Evolutionary conservation across 2,888 invertebrate species (phyloP).

Genomic region (Rhamphomyia laevipes): DNA sequence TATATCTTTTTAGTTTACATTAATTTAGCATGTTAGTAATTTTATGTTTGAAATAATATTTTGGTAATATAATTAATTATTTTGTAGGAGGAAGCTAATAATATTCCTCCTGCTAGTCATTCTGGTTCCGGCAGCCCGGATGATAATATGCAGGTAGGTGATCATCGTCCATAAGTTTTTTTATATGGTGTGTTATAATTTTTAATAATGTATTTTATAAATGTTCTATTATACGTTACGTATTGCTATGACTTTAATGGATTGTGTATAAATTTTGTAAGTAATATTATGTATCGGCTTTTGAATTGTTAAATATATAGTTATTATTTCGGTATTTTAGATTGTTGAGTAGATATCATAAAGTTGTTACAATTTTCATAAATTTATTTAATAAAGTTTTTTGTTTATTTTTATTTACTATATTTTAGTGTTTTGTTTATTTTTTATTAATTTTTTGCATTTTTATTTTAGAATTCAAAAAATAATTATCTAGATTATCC

Average conservation of each 20-base stretch:
- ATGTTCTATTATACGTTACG: too few species aligned
- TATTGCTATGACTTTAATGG: too few species aligned
- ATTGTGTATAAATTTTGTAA: too few species aligned
- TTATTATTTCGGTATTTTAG: too few species aligned
- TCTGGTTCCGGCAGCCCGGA: constrained; percentile 63
- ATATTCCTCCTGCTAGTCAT: constrained; percentile 46
- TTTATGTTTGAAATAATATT: neutral
- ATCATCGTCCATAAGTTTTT: constrained; percentile 13
- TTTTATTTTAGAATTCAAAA: constrained; percentile 19
- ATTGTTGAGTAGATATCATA: too few species aligned
- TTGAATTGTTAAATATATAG: too few species aligned
- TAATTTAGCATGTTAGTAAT: constrained; percentile 8
- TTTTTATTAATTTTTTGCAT: constrained; percentile 12
- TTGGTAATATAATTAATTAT: constrained; percentile 9
- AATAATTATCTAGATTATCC: constrained; percentile 19
- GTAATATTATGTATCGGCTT: too few species aligned
- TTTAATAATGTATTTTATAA: too few species aligned
- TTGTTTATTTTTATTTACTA: too few species aligned
- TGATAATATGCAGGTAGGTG: constrained; percentile 59
- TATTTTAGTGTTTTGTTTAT: constrained; percentile 10
- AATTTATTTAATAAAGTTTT: too few species aligned
- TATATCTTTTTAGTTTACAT: neutral
- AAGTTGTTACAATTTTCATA: too few species aligned
- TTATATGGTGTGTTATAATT: too few species aligned
- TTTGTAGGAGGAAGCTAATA: constrained; percentile 52